Evolutionary conservation across 2,797 vertebrate species (phyloP), one percentile per base, ranked within the genome.

Genomic region (Yasuhikotakia modesta): DNA sequence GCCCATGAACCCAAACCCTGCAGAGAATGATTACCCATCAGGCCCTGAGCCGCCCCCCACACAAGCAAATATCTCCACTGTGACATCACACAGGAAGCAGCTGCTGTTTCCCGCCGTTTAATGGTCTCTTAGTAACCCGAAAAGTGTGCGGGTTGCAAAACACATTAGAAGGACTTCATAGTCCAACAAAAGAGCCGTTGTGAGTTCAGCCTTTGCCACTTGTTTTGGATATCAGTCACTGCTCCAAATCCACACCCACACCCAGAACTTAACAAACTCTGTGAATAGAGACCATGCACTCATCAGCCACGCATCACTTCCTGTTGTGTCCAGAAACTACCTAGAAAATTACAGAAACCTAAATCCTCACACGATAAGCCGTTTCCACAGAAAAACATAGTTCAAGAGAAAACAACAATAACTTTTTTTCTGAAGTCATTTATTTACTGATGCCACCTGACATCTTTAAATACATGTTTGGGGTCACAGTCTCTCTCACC

Each of bases 11-110:
- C 22, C 50, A 21, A 32, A 78, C 87, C 87, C 87, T 79, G 84
- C 77, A 22, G 82, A 78, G 85, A 74, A 64, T 1, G n/a, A 53
- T 77, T 87, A 89, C 89, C 90, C 86, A 91, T 87, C 83, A 61
- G 83, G 84, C 89, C 83, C 86, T 16, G 35, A 66, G 57, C 76
- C 39, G 84, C 87, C 80, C 79, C 81, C 85, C 82, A 74, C 64
- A 12, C 17, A 32, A 75, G 87, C 70, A 79, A 89, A 92, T 92
- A 90, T 79, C 90, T 92, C 86, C 19, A 64, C 73, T 87, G 90
- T 91, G 90, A 91, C 90, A 89, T 94, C 92, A 93, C 81, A 17
- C 83, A 90, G 92, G 91, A 93, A 92, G 89, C 93, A 93, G 92
- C 91, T 92, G 92, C 83, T 64, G 55, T 60, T 77, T 77, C 55